Base-by-base conservation (phyloP, 2,888 invertebrate genomes). In the Andrena dorsata region DNA sequence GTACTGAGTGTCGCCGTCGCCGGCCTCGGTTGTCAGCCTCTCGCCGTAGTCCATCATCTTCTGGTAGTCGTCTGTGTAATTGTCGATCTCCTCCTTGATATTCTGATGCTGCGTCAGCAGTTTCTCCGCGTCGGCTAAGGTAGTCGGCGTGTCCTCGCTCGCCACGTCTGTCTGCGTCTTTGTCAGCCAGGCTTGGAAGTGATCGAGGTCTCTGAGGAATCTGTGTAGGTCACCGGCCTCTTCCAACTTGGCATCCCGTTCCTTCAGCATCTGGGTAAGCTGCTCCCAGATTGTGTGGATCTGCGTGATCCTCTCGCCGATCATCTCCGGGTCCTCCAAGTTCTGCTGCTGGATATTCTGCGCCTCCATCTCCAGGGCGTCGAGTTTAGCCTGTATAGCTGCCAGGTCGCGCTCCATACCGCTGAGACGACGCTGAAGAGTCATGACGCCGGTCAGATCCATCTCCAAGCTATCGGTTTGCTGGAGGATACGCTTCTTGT, bases 21-120 rank as follows among this genome's bases (percentile, higher is more conserved):
- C 92, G 80, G 95, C 95, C 86, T 96, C 96, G 79, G 97, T 96
- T 69, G 99, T 99, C 88, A 99, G 96, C 91, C 97, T 96, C 94
- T 99, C 99, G 58, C 99, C 99, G 92, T 99, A 99, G 92, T 99
- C 99, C 98, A 99, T 99, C 99, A 99, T 99, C 95, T 98, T 98
- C 91, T 97, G 97, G 93, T 99, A 99, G 94, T 99, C 99, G 92
- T 99, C 98, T 72, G 97, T 98, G 94, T 99, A 99, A 93, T 99
- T 99, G 94, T 99, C 99, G 91, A 99, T 99, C 95, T 99, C 99
- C 94, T 99, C 99, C 93, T 98, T 97, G 93, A 99, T 98, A 89
- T 98, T 98, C 95, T 99, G 98, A 95, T 99, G 99, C 94, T 99
- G 99, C 65, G 98, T 98, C 64, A 99, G 95, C 23, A 99, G 95